Percentiles rank a stretch among this genome's conserved stretches.
Conservation (phyloP, 2,113 vertebrate species). For the Oplegnathus fasciatus region DNA sequence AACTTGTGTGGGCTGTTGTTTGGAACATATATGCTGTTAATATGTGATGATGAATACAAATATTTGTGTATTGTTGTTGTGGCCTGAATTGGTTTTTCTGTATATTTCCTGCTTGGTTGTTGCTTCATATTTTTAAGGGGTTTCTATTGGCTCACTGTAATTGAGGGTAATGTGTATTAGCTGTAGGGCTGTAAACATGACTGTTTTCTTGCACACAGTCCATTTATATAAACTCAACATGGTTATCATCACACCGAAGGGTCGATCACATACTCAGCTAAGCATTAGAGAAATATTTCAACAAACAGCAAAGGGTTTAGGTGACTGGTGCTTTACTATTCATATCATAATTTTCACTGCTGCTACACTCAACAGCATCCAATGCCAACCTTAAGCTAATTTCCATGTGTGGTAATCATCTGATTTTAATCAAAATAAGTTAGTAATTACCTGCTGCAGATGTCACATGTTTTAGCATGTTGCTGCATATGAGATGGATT, state of each 20-base stretch:
- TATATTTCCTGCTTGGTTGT: neutral
- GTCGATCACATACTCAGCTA: neutral
- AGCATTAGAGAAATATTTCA: neutral
- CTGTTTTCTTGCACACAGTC: neutral
- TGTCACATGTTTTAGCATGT: neutral
- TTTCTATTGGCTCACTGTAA: neutral
- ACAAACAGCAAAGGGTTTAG: neutral
- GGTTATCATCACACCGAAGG: neutral
- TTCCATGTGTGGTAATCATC: neutral
- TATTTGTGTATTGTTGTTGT: neutral
- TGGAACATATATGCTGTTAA: conserved; percentile 11
- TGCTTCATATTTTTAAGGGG: neutral
- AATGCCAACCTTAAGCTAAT: neutral
- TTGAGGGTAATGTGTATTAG: neutral
- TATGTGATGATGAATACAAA: neutral
- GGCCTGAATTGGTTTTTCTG: neutral
- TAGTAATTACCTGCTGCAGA: neutral
- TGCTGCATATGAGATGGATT: too few relatives aligned
- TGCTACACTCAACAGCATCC: neutral
- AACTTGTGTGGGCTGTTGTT: neutral
- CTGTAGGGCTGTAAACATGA: neutral
- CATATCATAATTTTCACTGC: neutral
- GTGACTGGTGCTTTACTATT: neutral
- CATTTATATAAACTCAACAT: neutral
- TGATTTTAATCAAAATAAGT: neutral